A percentile compares a stretch with the other conserved stretches of the same genome.
phyloP scores from a whole-genome alignment of 2,113 vertebrate species.

The Piprites chloris region DNA sequence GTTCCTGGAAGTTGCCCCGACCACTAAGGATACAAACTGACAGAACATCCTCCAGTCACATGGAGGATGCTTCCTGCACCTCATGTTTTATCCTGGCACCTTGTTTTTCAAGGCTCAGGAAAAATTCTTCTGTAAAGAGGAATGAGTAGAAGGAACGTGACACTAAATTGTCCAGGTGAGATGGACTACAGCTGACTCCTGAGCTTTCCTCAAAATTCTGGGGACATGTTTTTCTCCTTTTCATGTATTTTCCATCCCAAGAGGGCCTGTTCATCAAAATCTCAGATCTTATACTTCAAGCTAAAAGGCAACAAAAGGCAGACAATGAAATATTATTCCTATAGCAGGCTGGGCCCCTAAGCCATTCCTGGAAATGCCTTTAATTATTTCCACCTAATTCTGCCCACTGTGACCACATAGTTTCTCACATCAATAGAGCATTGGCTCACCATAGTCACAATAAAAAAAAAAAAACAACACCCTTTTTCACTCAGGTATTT shows the following conservation, averaged over 20 bases:
- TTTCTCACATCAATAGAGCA: neutral
- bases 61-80: neutral
- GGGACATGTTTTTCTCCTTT: neutral
- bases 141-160: neutral
- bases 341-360: neutral
- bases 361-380: neutral
- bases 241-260: neutral
- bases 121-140: neutral
- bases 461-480: neutral
- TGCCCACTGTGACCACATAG: neutral
- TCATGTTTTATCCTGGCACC: neutral
- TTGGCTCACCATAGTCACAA: neutral
- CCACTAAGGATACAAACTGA: slow-evolving; percentile 70
- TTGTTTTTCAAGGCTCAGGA: neutral
- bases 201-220: neutral
- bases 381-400: neutral
- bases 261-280: neutral
- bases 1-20: slow-evolving; percentile 84
- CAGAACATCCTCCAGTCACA: fast-evolving
- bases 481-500: neutral
- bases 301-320: neutral
- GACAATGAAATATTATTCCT: neutral
- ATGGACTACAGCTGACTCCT: neutral
- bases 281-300: neutral
- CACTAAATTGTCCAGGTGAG: neutral